Evolutionary conservation across 2,113 vertebrate genomes (phyloP).

Genomic region (Osmerus mordax): DNA sequence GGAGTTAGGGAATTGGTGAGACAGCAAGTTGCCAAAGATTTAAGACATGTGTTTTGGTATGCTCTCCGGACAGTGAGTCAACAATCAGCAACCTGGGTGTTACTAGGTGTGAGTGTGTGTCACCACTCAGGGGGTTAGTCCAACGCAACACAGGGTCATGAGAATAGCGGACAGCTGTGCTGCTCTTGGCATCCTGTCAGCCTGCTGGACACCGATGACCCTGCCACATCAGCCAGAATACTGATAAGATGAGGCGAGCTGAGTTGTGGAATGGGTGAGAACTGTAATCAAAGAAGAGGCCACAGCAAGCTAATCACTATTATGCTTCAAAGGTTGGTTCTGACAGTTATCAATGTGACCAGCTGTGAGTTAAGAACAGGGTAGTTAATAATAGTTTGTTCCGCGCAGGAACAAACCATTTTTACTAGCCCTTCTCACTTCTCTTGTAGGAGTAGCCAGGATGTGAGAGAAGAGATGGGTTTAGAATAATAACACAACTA

Average conservation of each 20-base stretch:
- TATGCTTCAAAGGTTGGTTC: constrained; percentile 58
- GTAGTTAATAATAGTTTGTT: constrained; percentile 48
- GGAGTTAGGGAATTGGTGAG: constrained; percentile 49
- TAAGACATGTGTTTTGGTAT: constrained; percentile 47
- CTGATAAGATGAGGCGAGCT: constrained; percentile 40
- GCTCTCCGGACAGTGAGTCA: constrained; percentile 55
- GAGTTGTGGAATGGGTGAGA: constrained; percentile 18
- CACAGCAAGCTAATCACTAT: constrained; percentile 53
- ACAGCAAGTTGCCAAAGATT: constrained; percentile 53
- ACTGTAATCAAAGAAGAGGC: constrained; percentile 57
- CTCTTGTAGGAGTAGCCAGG: not conserved
- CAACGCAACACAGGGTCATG: constrained; percentile 36
- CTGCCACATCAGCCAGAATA: constrained; percentile 44
- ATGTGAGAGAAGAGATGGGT: not conserved
- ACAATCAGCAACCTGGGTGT: constrained; percentile 31
- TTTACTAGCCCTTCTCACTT: too few relatives aligned
- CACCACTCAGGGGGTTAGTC: constrained; percentile 31
- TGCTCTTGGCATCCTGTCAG: constrained; percentile 53
- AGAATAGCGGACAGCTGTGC: constrained; percentile 52
- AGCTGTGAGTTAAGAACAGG: constrained; percentile 36
- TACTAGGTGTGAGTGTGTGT: constrained; percentile 21
- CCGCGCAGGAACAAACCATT: too few relatives aligned
- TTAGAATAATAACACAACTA: constrained; percentile 5
- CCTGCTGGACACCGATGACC: constrained; percentile 54
- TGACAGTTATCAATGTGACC: constrained; percentile 39